A percentile compares a stretch with the other conserved stretches of the same genome.
These are phyloP conservation scores for Anarhynchus alexandrinus DNA, from an alignment of 2,113 vertebrate genomes.

Conservation along the genomic window DNA sequence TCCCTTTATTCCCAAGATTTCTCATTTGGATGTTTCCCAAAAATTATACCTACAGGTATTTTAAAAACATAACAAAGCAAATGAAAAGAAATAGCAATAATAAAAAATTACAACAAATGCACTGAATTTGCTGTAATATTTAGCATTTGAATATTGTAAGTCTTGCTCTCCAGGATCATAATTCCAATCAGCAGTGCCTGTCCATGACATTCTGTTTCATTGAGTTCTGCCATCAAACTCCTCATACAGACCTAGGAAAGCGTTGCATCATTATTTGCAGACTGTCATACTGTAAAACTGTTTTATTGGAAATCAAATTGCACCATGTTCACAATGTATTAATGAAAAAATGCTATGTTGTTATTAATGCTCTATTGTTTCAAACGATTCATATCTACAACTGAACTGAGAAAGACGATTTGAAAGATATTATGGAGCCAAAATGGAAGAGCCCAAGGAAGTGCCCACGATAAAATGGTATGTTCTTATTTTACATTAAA, in stretches of 20 bases:
- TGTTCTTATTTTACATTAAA: neutral
- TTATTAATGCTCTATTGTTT: neutral
- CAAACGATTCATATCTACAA: neutral
- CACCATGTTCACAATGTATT: neutral
- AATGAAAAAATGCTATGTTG: neutral
- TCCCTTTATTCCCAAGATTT: neutral
- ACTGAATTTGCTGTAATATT: neutral
- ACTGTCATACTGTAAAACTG: neutral
- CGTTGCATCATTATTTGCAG: neutral
- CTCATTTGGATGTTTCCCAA: neutral
- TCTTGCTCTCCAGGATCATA: neutral
- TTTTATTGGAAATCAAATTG: neutral
- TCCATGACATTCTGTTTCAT: neutral
- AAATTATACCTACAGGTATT: neutral
- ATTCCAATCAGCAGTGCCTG: neutral
- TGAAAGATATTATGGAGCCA: neutral
- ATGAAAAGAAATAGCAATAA: neutral
- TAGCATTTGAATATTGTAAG: neutral
- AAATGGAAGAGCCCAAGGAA: neutral
- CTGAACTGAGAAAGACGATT: neutral
- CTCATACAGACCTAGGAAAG: neutral
- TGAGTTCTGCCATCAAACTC: neutral
- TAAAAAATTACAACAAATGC: neutral
- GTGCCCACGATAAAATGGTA: neutral
- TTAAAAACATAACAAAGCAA: neutral